Conservation (phyloP, 2,888 invertebrate species). For the Lymantria dispar region DNA sequence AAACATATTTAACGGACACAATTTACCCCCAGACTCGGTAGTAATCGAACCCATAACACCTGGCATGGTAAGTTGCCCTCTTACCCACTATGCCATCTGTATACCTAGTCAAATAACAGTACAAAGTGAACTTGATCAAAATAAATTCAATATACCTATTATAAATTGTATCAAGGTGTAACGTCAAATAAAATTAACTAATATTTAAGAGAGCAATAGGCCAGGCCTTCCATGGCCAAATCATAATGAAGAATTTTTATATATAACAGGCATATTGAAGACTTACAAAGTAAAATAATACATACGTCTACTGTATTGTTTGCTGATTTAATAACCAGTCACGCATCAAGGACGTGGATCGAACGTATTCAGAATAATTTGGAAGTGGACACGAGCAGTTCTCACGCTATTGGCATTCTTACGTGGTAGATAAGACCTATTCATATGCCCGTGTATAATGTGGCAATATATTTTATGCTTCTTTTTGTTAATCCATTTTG, state of each 20-base stretch:
- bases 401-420: constrained; percentile 73
- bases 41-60: too few species aligned
- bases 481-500: constrained; percentile 16
- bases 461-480: constrained; percentile 31
- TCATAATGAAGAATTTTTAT: neutral
- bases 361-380: constrained; percentile 76
- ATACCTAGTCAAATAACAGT: too few species aligned
- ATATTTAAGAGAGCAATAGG: constrained; percentile 15
- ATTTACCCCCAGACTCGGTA: too few species aligned
- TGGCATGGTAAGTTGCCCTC: too few species aligned
- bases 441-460: constrained; percentile 39
- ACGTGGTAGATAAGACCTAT: constrained; percentile 40
- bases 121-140: too few species aligned
- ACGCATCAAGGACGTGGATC: constrained; percentile 76
- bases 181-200: too few species aligned
- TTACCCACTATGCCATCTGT: too few species aligned
- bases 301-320: constrained; percentile 44
- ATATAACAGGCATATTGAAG: constrained; percentile 14
- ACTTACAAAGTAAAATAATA: constrained; percentile 62
- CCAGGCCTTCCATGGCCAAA: neutral
- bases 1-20: too few species aligned
- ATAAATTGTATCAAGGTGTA: constrained; percentile 9
- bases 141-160: too few species aligned
- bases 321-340: constrained; percentile 60
- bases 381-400: constrained; percentile 62